phyloP scores from a whole-genome alignment of 2,113 vertebrate genomes.

The Ibidorhyncha struthersii region DNA sequence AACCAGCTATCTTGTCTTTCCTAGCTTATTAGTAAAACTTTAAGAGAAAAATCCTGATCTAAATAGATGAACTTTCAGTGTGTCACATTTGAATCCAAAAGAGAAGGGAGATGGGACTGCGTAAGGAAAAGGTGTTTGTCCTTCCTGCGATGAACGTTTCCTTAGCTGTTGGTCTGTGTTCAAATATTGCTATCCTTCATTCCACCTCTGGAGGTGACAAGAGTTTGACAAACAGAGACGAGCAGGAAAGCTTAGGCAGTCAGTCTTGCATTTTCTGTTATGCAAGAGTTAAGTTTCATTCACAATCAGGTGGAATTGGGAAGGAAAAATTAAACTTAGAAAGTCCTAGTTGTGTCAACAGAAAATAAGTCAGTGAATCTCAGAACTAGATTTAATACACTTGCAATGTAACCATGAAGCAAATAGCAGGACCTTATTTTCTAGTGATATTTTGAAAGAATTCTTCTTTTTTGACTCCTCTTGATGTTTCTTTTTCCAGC shows the following conservation, averaged over 20 bases:
- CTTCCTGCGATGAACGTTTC: not conserved
- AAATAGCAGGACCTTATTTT: not conserved
- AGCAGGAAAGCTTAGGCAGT: not conserved
- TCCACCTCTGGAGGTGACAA: not conserved
- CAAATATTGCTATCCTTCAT: not conserved
- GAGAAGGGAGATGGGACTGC: not conserved
- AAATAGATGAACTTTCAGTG: not conserved
- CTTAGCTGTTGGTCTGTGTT: not conserved
- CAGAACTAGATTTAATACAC: not conserved
- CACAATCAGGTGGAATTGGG: not conserved
- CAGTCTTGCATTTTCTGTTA: not conserved
- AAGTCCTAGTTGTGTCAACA: not conserved
- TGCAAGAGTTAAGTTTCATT: not conserved
- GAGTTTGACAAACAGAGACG: not conserved
- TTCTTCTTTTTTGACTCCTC: not conserved
- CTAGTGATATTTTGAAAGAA: not conserved
- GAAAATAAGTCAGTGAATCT: not conserved
- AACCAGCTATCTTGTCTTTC: not conserved
- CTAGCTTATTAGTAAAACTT: not conserved
- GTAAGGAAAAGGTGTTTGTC: not conserved
- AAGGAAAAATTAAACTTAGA: not conserved
- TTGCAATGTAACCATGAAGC: not conserved
- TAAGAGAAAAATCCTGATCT: not conserved
- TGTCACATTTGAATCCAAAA: not conserved
- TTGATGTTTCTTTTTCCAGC: not conserved